Conservation (phyloP, 2,113 vertebrate genomes). For the Emydocephalus ijimae region DNA sequence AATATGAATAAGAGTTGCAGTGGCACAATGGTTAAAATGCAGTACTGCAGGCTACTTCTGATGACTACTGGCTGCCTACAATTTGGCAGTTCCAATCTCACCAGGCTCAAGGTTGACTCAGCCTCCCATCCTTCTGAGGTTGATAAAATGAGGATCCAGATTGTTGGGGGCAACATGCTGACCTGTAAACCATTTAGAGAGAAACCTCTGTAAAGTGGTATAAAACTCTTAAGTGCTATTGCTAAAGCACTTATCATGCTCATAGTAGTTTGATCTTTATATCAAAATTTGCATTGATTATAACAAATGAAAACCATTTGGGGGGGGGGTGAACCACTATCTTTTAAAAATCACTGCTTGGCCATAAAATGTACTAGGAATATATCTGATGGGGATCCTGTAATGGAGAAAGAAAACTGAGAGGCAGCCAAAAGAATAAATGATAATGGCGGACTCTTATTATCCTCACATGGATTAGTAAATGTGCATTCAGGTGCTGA, state of each 20-base stretch:
- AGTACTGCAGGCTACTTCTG: too few relatives aligned
- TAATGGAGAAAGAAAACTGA: neutral
- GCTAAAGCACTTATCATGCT: neutral
- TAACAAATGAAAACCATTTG: neutral
- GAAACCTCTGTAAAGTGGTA: too few relatives aligned
- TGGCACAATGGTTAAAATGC: too few relatives aligned
- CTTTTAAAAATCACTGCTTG: neutral
- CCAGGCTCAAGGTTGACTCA: too few relatives aligned
- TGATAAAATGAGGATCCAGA: too few relatives aligned
- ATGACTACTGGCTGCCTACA: too few relatives aligned
- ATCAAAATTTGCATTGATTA: neutral
- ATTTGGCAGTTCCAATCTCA: too few relatives aligned
- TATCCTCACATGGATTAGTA: neutral
- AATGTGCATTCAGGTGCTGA: neutral
- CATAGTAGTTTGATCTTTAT: neutral
- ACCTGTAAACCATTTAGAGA: too few relatives aligned
- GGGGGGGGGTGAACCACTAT: neutral
- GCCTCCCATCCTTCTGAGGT: too few relatives aligned
- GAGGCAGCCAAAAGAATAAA: neutral
- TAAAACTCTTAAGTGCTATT: too few relatives aligned
- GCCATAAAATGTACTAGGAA: neutral
- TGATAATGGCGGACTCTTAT: neutral
- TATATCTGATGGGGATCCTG: neutral
- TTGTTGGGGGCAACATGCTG: too few relatives aligned
- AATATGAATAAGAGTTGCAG: too few relatives aligned